phyloP scores from a whole-genome alignment of 2,113 vertebrate genomes.

The Numida meleagris region DNA sequence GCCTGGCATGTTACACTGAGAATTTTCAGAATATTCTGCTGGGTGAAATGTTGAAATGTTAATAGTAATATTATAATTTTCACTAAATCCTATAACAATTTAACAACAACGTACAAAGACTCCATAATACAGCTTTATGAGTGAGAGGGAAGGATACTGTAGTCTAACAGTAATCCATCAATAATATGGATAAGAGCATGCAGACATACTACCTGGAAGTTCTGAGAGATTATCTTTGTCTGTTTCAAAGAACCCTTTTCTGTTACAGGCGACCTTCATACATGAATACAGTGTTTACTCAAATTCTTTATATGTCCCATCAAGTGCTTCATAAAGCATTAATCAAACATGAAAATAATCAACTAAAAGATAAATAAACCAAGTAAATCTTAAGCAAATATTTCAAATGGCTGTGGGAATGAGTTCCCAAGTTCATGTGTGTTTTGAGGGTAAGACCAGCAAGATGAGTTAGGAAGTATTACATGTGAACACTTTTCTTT shows the following conservation, averaged over 20 bases:
- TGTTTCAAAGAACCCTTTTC: not conserved
- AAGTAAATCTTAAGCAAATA: slow-evolving; percentile 48
- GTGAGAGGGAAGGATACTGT: not conserved
- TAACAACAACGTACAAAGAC: not conserved
- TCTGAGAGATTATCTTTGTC: not conserved
- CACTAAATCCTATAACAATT: not conserved
- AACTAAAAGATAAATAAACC: slow-evolving; percentile 65
- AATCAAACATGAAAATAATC: slow-evolving; percentile 52
- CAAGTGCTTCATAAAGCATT: not conserved
- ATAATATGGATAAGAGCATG: not conserved
- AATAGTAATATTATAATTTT: not conserved
- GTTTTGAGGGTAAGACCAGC: not conserved
- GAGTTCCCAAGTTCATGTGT: not conserved
- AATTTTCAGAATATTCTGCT: not conserved
- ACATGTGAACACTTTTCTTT: not conserved
- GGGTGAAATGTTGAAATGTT: not conserved
- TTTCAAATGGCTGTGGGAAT: slow-evolving; percentile 37
- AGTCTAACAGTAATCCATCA: not conserved
- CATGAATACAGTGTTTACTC: not conserved
- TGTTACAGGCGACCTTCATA: not conserved
- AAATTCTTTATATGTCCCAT: not conserved
- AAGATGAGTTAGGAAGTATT: not conserved
- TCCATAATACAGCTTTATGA: not conserved
- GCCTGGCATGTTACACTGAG: not conserved
- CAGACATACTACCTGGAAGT: not conserved